These are phyloP conservation scores for Herpailurus yagouaroundi DNA, from an alignment of 2,113 vertebrate genomes.

Conservation along the genomic window DNA sequence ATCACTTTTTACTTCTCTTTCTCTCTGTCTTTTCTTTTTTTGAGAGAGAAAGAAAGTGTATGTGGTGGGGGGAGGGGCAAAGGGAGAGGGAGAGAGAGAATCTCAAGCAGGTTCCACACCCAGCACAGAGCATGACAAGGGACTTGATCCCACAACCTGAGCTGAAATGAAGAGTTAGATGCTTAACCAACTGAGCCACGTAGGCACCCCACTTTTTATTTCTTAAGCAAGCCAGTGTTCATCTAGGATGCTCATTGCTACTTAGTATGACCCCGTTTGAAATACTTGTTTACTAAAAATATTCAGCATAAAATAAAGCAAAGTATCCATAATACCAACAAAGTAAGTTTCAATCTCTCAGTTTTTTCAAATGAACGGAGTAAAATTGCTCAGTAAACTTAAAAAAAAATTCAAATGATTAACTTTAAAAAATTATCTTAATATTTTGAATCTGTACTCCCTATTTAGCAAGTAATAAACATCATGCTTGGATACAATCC, in stretches of 20 bases:
- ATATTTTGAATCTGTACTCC: neutral
- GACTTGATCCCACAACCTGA: too few species aligned
- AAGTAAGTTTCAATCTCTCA: neutral
- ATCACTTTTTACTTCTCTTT: neutral
- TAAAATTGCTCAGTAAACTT: neutral
- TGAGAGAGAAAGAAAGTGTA: too few species aligned
- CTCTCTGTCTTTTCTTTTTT: too few species aligned
- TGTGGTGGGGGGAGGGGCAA: too few species aligned
- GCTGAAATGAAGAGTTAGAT: too few species aligned
- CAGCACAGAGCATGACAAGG: too few species aligned
- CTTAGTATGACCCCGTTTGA: neutral
- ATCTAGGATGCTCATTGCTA: neutral
- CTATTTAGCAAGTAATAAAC: neutral
- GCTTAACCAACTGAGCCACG: too few species aligned
- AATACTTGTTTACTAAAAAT: slow-evolving; percentile 6
- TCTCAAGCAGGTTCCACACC: too few species aligned
- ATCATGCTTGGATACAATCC: neutral
- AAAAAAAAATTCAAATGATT: neutral
- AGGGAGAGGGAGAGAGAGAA: too few species aligned
- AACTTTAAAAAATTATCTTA: neutral
- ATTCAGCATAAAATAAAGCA: slow-evolving; percentile 9
- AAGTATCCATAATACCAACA: neutral
- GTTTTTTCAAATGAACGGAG: neutral
- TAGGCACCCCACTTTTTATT: neutral
- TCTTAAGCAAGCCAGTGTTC: neutral